These are phyloP conservation scores for Lamellibrachia luymesi DNA, from an alignment of 1,140 invertebrate genomes.

Conservation along the genomic window DNA sequence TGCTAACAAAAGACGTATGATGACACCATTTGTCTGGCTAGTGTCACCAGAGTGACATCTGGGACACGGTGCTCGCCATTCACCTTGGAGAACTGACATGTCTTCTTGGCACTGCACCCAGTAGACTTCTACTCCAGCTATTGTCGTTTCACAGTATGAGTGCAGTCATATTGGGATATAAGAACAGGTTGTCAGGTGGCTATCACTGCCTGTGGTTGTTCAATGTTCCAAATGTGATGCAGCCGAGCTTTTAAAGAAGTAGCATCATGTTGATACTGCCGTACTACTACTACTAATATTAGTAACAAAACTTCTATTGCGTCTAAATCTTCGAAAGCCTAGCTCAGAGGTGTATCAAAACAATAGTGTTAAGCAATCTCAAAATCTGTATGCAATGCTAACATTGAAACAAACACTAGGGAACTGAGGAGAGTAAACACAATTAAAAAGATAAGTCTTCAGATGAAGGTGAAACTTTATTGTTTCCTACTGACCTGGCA, in stretches of 20 bases:
- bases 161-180: background rate
- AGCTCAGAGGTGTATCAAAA: too few relatives aligned
- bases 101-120: background rate
- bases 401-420: too few relatives aligned
- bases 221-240: background rate
- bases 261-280: background rate
- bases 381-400: too few relatives aligned
- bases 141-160: too few relatives aligned
- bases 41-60: background rate
- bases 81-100: background rate
- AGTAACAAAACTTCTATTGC: background rate
- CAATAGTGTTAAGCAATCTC: too few relatives aligned
- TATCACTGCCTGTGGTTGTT: background rate
- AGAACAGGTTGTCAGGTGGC: background rate
- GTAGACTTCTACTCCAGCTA: background rate
- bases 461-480: too few relatives aligned
- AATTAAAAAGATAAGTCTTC: too few relatives aligned
- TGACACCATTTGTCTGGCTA: background rate
- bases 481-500: too few relatives aligned
- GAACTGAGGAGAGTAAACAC: too few relatives aligned
- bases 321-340: too few relatives aligned
- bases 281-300: background rate
- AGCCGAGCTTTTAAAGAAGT: background rate
- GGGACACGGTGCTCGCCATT: background rate
- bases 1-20: background rate